Conservation (phyloP, 2,113 vertebrate species). For the Pomatorhinus ruficollis region DNA sequence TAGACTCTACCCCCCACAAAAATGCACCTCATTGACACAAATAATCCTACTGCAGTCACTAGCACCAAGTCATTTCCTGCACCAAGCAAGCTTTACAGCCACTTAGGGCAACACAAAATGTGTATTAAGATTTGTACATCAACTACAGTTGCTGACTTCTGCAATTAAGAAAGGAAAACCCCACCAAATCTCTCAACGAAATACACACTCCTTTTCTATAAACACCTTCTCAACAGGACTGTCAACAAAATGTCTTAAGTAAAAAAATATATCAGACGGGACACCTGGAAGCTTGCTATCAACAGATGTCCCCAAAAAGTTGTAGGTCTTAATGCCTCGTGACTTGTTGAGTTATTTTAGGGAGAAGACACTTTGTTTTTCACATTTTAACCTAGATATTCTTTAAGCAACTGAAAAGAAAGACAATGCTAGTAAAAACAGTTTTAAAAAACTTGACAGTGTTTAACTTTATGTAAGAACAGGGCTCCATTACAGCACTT, state of each 20-base stretch:
- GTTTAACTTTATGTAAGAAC: neutral
- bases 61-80: neutral
- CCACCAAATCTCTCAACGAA: neutral
- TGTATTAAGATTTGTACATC: accelerated
- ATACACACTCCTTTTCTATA: neutral
- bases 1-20: neutral
- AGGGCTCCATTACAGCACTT: neutral
- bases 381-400: neutral
- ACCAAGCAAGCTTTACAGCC: neutral
- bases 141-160: neutral
- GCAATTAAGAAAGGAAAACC: neutral
- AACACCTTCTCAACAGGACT: neutral
- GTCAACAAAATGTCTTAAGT: neutral
- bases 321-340: neutral
- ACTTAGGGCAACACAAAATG: neutral
- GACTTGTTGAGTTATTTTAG: neutral
- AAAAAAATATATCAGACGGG: neutral
- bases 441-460: neutral
- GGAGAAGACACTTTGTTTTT: neutral
- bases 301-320: neutral
- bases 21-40: neutral
- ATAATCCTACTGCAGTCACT: neutral
- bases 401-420: neutral
- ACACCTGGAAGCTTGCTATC: neutral
- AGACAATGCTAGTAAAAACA: neutral